Percentiles rank a stretch among this genome's conserved stretches.
Conservation (phyloP, 2,113 vertebrate genomes). For the Murina feae region DNA sequence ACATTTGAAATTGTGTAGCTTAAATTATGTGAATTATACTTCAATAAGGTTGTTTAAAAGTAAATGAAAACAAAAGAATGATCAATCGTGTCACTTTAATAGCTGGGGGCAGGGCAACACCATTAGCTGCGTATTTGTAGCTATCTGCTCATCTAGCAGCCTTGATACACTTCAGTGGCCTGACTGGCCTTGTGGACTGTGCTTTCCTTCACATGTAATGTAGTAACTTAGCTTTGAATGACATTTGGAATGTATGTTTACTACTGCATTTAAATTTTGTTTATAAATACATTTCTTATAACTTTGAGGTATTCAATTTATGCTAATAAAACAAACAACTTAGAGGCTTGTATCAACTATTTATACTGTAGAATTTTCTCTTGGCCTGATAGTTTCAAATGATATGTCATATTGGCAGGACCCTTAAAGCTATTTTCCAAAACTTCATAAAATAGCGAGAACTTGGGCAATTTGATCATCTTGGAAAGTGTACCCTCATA, state of each 20-base stretch:
- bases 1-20: neutral
- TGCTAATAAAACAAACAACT: neutral
- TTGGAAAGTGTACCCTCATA: neutral
- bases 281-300: neutral
- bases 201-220: neutral
- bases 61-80: neutral
- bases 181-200: accelerated
- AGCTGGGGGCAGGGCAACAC: accelerated
- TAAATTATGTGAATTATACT: neutral
- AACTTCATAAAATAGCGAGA: neutral
- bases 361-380: neutral
- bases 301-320: neutral
- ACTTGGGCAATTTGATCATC: neutral
- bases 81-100: neutral
- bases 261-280: neutral
- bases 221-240: neutral
- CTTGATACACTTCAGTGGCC: accelerated
- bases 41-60: neutral
- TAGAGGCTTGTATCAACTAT: neutral
- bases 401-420: neutral
- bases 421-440: neutral
- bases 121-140: accelerated
- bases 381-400: neutral
- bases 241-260: too few species aligned
- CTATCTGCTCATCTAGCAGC: neutral